These are phyloP conservation scores for Psilopsiagon aurifrons DNA, from an alignment of 2,113 vertebrate genomes.

Conservation along the genomic window DNA sequence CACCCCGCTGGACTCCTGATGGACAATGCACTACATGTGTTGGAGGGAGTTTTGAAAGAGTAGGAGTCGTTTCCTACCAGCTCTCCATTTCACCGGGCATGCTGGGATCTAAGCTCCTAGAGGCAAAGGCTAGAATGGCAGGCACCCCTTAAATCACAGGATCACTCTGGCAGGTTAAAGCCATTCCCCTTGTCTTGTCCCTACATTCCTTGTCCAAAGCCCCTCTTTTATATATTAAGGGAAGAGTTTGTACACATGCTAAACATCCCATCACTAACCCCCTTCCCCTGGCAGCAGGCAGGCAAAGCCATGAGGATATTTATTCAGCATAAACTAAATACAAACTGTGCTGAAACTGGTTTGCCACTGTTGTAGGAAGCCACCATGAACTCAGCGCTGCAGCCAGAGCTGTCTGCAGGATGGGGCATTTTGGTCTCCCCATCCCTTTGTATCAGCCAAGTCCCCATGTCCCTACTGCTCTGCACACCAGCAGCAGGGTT, in stretches of 20 bases:
- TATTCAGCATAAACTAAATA: neutral
- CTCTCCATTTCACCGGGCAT: neutral
- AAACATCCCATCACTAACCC: neutral
- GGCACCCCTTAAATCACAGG: neutral
- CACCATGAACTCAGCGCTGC: rapidly evolving
- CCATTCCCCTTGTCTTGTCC: neutral
- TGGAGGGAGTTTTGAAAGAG: neutral
- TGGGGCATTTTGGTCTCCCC: rapidly evolving
- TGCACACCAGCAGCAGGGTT: rapidly evolving
- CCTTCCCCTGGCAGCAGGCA: neutral
- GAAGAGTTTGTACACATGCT: neutral
- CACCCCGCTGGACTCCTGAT: too few species aligned
- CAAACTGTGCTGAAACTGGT: neutral
- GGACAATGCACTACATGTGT: neutral
- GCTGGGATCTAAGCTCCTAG: neutral
- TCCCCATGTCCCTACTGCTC: neutral
- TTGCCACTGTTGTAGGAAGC: neutral
- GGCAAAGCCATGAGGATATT: neutral
- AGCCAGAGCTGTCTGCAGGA: neutral
- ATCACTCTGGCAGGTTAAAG: neutral
- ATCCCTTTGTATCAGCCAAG: rapidly evolving
- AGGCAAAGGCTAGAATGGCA: neutral
- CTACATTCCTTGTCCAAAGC: neutral
- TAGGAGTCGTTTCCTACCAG: neutral
- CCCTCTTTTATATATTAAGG: neutral